Conservation (phyloP, 2,113 vertebrate species). For the Alouatta palliata region DNA sequence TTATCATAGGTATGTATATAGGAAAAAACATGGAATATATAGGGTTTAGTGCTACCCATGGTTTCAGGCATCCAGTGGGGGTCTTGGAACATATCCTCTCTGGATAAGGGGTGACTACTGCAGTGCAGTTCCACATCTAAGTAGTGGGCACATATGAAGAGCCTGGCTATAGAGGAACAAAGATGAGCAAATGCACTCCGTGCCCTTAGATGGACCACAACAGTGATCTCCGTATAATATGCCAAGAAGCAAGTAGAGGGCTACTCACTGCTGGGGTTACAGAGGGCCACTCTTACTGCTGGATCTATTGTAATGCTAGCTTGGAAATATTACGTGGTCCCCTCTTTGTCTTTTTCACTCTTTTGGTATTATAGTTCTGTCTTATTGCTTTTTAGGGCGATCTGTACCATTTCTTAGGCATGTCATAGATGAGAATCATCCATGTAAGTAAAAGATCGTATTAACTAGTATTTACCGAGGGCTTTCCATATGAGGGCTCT, state of each 20-base stretch:
- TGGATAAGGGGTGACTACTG: neutral
- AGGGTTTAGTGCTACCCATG: neutral
- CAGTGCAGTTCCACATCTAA: neutral
- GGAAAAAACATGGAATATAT: neutral
- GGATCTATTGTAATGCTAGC: accelerated
- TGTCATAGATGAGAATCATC: neutral
- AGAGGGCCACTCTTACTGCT: neutral
- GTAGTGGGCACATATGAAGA: neutral
- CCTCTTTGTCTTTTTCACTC: neutral
- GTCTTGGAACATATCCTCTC: neutral
- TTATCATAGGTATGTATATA: neutral
- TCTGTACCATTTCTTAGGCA: neutral
- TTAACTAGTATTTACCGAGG: neutral
- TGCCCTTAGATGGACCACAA: neutral
- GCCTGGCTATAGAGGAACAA: neutral
- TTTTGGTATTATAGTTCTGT: neutral
- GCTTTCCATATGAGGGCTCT: neutral
- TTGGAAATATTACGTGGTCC: neutral
- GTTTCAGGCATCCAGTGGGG: neutral
- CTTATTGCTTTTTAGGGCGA: neutral
- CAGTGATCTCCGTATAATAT: accelerated
- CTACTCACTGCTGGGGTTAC: neutral
- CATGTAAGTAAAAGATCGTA: neutral
- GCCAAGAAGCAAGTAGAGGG: neutral
- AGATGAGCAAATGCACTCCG: neutral